These are phyloP conservation scores for Lacanobia wlatinum DNA, from an alignment of 2,888 invertebrate genomes.

Conservation along the genomic window DNA sequence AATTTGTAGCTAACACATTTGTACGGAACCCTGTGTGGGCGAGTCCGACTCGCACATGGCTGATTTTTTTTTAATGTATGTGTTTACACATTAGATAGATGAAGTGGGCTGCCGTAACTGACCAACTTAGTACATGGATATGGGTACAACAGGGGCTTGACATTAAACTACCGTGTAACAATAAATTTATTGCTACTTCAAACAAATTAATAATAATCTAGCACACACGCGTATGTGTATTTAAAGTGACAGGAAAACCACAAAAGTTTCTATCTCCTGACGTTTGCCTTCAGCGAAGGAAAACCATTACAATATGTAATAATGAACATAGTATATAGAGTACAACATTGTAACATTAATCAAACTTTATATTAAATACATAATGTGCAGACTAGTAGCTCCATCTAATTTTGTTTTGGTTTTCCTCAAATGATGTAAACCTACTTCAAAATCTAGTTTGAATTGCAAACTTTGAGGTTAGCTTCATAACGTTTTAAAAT, in stretches of 20 bases:
- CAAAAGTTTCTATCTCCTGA: slow-evolving; percentile 44
- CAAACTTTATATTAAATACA: background rate
- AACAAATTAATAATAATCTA: slow-evolving; percentile 4
- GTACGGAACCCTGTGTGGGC: too few species aligned
- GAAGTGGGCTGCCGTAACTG: too few species aligned
- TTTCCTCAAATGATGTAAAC: slow-evolving; percentile 42
- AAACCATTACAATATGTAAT: slow-evolving; percentile 20
- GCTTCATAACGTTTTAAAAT: background rate
- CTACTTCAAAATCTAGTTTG: slow-evolving; percentile 20
- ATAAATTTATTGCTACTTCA: background rate
- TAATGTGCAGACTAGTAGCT: slow-evolving; percentile 12
- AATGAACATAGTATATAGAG: background rate
- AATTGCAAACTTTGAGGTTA: background rate
- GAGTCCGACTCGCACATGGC: too few species aligned
- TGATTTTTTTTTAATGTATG: too few species aligned
- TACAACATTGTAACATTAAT: slow-evolving; percentile 13
- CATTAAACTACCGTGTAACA: background rate
- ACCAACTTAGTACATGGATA: background rate
- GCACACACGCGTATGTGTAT: slow-evolving; percentile 28
- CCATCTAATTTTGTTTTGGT: slow-evolving; percentile 20
- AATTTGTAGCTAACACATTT: too few species aligned
- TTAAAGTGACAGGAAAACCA: slow-evolving; percentile 61
- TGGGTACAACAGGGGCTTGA: background rate
- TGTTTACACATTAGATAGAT: too few species aligned
- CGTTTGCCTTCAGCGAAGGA: slow-evolving; percentile 50